Base-by-base conservation (phyloP, 2,888 invertebrate species). In the Hedya salicella region DNA sequence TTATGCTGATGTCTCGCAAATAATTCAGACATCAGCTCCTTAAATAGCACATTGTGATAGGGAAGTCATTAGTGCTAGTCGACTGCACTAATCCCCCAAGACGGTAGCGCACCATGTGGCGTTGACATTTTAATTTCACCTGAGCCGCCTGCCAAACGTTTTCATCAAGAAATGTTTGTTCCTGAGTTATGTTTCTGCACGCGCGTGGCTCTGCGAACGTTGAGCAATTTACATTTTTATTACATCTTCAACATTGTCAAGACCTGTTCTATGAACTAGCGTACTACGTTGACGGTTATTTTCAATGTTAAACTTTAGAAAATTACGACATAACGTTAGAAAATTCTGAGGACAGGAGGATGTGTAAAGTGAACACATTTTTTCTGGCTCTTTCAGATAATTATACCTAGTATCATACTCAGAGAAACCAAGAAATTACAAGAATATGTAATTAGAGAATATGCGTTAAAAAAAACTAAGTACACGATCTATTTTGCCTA, bases 91-190 rank as follows among this genome's bases (percentile, higher is more conserved):
- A 42, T 53, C 62, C 56, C 46, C 42, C 64, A 21, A 54, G 57
- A 25, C 52, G 52, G 59, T 50, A 39, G 36, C 36, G 46, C 19
- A 36, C 44, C 65, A 65, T 46, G 59, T 65, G 65, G 30, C 50
- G 65, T 52, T 65, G 65, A 65, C 65, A 53, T 46, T 65, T 65
- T 53, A 65, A 65, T 65, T 65, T 53, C 59, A 59, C 65, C 63
- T 56, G 63, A 19, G 53, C 48, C 56, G 42, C 30, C 59, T 59
- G 59, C 59, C 53, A 65, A 60, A 65, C 59, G 59, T 53, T 59
- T 60, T 65, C 65, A 65, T 65, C 65, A 65, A 60, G 65, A 39
- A 65, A 65, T 60, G 59, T 65, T 59, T 65, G 65, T 59, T 59
- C 65, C 39, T 44, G 39, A 39, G 44, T 60, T 65, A 59, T 52